phyloP scores from a whole-genome alignment of 2,888 invertebrate species.

The Pyrgus malvae region DNA sequence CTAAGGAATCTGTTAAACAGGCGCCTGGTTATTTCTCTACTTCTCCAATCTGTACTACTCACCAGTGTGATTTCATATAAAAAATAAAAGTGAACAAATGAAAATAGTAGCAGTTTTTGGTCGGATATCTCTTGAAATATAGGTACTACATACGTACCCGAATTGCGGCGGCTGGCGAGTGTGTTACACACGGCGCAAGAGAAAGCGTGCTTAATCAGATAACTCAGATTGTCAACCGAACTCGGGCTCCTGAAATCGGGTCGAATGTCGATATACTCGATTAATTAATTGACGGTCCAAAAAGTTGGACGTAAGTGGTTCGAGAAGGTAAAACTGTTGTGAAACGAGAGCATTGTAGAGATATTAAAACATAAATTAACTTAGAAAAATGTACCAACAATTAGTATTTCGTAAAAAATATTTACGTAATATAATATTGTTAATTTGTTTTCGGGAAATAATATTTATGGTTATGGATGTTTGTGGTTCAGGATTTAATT shows the following conservation, averaged over 20 bases:
- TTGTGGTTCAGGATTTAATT: no score
- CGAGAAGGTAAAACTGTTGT: conserved; percentile 67
- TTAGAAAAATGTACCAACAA: background rate
- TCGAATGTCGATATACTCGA: conserved; percentile 80
- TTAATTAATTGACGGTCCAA: conserved; percentile 79
- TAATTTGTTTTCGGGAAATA: no score
- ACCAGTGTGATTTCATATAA: no score
- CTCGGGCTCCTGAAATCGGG: conserved; percentile 78
- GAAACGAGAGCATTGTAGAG: conserved; percentile 45
- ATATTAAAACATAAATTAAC: background rate
- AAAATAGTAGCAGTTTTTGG: no score
- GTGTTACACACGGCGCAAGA: conserved; percentile 65
- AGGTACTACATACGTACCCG: conserved; percentile 38
- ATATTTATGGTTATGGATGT: no score
- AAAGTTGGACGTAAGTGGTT: conserved; percentile 72
- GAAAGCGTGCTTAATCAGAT: conserved; percentile 82
- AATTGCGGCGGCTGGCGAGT: conserved; percentile 29
- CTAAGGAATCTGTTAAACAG: no score
- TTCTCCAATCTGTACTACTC: no score
- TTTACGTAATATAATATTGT: no score
- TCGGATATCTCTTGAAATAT: no score
- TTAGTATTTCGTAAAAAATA: no score
- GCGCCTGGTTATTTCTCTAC: no score
- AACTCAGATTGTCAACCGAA: conserved; percentile 79
- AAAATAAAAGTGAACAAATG: no score